These are phyloP conservation scores for Toxostoma redivivum DNA, from an alignment of 2,113 vertebrate genomes.

Conservation along the genomic window DNA sequence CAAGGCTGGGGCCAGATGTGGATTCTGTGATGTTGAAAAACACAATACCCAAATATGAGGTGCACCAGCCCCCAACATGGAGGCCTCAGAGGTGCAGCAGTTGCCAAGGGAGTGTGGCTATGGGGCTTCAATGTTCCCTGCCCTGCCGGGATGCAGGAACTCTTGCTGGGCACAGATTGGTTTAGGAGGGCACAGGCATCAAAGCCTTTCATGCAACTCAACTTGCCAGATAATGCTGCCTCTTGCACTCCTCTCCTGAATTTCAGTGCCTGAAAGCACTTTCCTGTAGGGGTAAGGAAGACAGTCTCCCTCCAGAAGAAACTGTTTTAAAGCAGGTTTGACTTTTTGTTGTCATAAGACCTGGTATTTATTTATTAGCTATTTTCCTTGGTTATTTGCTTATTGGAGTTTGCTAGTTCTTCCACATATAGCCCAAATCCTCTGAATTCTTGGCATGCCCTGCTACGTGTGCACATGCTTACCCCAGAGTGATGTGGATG, in stretches of 20 bases:
- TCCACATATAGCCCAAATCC: background rate
- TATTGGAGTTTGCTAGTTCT: background rate
- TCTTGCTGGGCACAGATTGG: fast-evolving
- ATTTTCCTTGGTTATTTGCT: background rate
- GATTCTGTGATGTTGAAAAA: background rate
- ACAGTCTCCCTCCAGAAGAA: background rate
- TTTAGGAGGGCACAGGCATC: background rate
- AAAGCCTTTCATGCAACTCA: background rate
- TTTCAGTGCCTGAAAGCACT: background rate
- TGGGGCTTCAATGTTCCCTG: background rate
- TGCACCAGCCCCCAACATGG: background rate
- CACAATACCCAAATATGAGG: background rate
- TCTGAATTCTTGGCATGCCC: background rate
- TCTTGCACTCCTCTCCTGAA: background rate
- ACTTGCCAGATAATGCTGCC: background rate
- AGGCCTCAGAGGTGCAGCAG: background rate
- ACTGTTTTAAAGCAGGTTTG: background rate
- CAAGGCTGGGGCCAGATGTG: background rate
- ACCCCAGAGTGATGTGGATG: background rate
- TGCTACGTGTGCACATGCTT: fast-evolving
- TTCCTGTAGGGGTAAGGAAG: background rate
- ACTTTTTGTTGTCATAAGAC: background rate
- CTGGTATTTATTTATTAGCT: background rate
- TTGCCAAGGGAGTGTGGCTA: fast-evolving
- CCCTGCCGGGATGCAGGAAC: background rate